phyloP scores from a whole-genome alignment of 1,140 invertebrate species.

The Theocolax elegans region DNA sequence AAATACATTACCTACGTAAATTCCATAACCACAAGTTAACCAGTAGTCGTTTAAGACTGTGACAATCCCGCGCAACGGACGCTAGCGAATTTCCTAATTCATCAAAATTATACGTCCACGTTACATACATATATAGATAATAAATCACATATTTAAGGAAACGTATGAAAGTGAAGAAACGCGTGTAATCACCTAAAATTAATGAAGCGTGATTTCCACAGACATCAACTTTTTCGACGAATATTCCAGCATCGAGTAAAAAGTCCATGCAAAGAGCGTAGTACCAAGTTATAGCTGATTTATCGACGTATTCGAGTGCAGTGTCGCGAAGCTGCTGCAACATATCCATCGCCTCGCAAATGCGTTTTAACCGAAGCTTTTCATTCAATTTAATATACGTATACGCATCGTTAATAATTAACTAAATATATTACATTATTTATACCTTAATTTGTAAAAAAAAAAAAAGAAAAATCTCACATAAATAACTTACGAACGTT shows the following conservation, averaged over 20 bases:
- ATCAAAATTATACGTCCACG: background rate
- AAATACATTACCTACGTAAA: conserved; percentile 48
- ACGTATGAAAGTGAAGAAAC: no score
- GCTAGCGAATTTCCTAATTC: conserved; percentile 3
- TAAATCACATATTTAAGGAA: no score
- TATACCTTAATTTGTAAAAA: no score
- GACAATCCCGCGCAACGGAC: conserved; percentile 44
- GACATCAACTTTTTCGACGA: conserved; percentile 47
- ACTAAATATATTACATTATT: no score
- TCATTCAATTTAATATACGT: no score
- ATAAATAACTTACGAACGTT: conserved; percentile 47
- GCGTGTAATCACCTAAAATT: conserved; percentile 42
- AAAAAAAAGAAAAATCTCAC: no score
- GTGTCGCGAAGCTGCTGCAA: conserved; percentile 42
- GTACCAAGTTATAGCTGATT: conserved; percentile 55
- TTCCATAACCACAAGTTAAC: conserved; percentile 46
- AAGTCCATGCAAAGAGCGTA: conserved; percentile 53
- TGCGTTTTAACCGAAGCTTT: conserved; percentile 47
- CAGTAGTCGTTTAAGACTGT: conserved; percentile 41
- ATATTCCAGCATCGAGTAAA: conserved; percentile 48
- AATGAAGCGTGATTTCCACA: conserved; percentile 39
- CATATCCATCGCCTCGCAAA: conserved; percentile 49
- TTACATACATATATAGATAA: no score
- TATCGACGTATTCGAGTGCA: conserved; percentile 46
- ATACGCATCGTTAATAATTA: no score